Evolutionary conservation across 53 echinoderm and acorn worm genomes (phyloP), one percentile per base, ranked within the genome.

Genomic region (Zoroaster sp.): DNA sequence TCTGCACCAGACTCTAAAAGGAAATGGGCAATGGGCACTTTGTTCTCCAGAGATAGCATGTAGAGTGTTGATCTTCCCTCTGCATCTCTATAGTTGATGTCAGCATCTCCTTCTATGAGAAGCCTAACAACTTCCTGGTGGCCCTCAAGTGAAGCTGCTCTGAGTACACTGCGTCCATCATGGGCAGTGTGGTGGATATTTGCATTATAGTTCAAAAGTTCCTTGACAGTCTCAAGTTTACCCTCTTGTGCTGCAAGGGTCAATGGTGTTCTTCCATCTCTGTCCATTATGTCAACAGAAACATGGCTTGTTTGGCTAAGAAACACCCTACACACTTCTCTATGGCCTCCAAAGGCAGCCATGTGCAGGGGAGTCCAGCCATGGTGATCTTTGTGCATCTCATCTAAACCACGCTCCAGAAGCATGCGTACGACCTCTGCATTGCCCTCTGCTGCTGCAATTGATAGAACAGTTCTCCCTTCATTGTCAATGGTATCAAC

Each of bases 291-390:
- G 40, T 99, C 95, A 46, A 99, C 94, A 66, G 88, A 87, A 53
- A 97, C 85, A 40, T 94, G 96, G 20, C 94, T 70, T 9, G 93
- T 96, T 87, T 95, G 94, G 59, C 94, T 94, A 74, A 99, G 88
- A 71, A 99, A 91, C 1, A 94, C 96, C 39, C 89, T 77, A 42
- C 96, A 96, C n/a, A 95, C 99, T 37, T 99, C 93, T 43, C 89
- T 86, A 53, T 99, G 96, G 46, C 99, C 99, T 79, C 94, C 99
- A 74, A 94, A 94, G 73, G 96, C 94, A 89, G 96, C 93, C 99
- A 99, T 99, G 66, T 99, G 99, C 2, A 99, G 90, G 10, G 99
- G 99, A 43, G 96, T 99, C 99, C 99, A 99, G 34, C 99, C 99
- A 77, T 96, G 92, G 67, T 99, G 93, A 72, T 99, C 99, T 43